Conservation (phyloP, 2,113 vertebrate genomes). For the Stegostoma tigrinum region DNA sequence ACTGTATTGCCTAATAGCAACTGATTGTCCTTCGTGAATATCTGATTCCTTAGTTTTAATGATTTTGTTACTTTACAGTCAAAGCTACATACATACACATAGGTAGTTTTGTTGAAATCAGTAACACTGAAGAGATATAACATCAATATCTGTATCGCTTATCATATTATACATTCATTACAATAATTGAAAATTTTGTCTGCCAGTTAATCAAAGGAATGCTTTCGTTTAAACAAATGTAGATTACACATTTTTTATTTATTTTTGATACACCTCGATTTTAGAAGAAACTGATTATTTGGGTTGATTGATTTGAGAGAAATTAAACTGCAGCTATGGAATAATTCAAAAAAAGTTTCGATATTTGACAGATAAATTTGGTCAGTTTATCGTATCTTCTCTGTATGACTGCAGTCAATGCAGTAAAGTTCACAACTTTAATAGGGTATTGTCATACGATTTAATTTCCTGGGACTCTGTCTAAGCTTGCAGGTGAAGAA, state of each 20-base stretch:
- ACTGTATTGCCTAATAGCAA: background rate
- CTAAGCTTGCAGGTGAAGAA: background rate
- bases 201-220: background rate
- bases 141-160: background rate
- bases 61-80: background rate
- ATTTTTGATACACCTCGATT: background rate
- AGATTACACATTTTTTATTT: background rate
- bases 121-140: background rate
- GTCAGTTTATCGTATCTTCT: background rate
- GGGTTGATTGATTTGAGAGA: background rate
- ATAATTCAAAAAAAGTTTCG: background rate
- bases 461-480: conserved; percentile 3
- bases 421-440: background rate
- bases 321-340: background rate
- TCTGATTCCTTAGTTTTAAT: background rate
- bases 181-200: background rate
- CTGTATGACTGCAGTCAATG: background rate
- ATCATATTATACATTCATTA: background rate
- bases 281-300: background rate
- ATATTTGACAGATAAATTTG: conserved; percentile 9
- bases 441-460: background rate
- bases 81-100: background rate
- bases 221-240: background rate
- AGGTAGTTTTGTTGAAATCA: background rate
- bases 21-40: background rate